Evolutionary conservation across 1,140 invertebrate species (phyloP).

Genomic region (Bicyclus anynana): DNA sequence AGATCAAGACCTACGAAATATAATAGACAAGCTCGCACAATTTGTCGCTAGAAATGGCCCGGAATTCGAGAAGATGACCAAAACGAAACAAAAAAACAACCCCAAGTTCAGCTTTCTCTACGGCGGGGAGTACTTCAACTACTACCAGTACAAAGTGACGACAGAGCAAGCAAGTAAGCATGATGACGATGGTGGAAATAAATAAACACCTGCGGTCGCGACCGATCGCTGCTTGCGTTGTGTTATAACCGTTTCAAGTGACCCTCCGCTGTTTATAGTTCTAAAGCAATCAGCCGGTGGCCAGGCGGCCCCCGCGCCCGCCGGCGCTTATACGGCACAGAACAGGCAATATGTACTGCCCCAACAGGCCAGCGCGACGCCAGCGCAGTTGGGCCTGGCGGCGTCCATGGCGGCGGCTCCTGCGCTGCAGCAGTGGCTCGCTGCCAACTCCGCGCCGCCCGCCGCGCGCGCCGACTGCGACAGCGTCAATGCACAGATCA

Average conservation of each 20-base stretch:
- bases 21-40: slow-evolving; percentile 98
- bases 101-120: slow-evolving; percentile 98
- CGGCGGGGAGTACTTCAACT: slow-evolving; percentile 96
- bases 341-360: slow-evolving; percentile 77
- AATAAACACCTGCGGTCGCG: slow-evolving; percentile 51
- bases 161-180: slow-evolving; percentile 92
- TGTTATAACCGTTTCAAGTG: slow-evolving; percentile 70
- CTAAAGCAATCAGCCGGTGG: slow-evolving; percentile 76
- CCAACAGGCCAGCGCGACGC: slow-evolving; percentile 70
- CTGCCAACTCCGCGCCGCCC: slow-evolving; percentile 54
- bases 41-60: slow-evolving; percentile 99
- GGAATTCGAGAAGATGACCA: slow-evolving; percentile 98
- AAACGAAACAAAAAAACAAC: slow-evolving; percentile 98
- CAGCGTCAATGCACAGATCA: slow-evolving; percentile 83
- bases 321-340: slow-evolving; percentile 74
- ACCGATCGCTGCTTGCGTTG: slow-evolving; percentile 57
- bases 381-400: slow-evolving; percentile 58
- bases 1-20: slow-evolving; percentile 96
- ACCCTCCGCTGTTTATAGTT: slow-evolving; percentile 77
- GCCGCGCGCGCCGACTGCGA: slow-evolving; percentile 69
- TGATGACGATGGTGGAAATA: slow-evolving; percentile 60
- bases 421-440: slow-evolving; percentile 70
- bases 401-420: slow-evolving; percentile 59
- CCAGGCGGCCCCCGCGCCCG: slow-evolving; percentile 65
- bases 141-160: slow-evolving; percentile 97